Conservation (phyloP, 2,888 invertebrate genomes). For the Cheilosia soror region DNA sequence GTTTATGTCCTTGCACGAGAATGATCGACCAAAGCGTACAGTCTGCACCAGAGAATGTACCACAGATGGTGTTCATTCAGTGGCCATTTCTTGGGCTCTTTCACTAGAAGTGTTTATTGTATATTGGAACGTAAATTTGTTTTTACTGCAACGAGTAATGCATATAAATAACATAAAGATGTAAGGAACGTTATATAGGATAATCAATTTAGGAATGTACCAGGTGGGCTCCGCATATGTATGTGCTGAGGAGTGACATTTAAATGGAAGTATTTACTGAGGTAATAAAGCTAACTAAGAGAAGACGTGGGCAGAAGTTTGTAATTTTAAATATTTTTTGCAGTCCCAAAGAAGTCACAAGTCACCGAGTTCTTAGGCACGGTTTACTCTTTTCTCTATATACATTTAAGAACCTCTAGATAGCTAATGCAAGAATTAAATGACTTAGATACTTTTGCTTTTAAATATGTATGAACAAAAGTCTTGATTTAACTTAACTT, state of each 20-base stretch:
- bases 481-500: no score
- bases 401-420: no score
- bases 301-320: not conserved
- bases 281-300: not conserved
- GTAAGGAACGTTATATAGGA: slow-evolving; percentile 42
- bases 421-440: no score
- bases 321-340: no score
- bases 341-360: no score
- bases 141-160: slow-evolving; percentile 34
- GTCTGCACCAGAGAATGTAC: slow-evolving; percentile 15
- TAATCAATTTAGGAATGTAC: slow-evolving; percentile 47
- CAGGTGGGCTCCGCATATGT: slow-evolving; percentile 18
- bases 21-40: slow-evolving; percentile 7
- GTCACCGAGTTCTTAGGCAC: no score
- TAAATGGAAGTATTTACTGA: not conserved
- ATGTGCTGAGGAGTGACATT: slow-evolving; percentile 23
- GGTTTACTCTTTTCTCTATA: no score
- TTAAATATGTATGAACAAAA: no score
- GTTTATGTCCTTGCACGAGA: slow-evolving; percentile 58
- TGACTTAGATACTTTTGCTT: no score
- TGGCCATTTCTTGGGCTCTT: slow-evolving; percentile 38
- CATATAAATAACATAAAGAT: slow-evolving; percentile 47
- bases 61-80: slow-evolving; percentile 63
- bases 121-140: slow-evolving; percentile 63
- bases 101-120: slow-evolving; percentile 63